phyloP scores from a whole-genome alignment of 30 jellyfish, hydroid and myxozoan species.

The Hydractinia echinata region DNA sequence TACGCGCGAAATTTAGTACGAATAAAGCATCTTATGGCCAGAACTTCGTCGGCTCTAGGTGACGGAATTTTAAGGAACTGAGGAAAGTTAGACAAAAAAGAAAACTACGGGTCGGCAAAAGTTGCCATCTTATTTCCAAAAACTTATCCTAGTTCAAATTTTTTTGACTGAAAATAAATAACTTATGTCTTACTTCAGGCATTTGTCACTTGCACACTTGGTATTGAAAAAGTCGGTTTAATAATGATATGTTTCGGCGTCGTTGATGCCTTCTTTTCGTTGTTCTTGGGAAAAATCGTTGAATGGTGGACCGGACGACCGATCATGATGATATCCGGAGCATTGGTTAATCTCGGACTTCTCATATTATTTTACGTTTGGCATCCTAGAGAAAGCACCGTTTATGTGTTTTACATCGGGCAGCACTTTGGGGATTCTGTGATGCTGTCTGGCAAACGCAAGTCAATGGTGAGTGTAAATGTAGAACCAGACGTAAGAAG shows the following conservation, averaged over 20 bases:
- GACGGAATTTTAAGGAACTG: too few relatives aligned
- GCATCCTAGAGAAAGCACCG: slow-evolving; percentile 46
- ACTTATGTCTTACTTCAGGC: slow-evolving; percentile 36
- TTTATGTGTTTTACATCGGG: slow-evolving; percentile 58
- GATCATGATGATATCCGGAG: slow-evolving; percentile 58
- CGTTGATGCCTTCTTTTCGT: slow-evolving; percentile 70
- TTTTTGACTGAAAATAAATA: too few relatives aligned
- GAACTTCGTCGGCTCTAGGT: too few relatives aligned
- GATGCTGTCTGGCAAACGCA: slow-evolving; percentile 94
- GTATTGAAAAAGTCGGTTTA: slow-evolving; percentile 82
- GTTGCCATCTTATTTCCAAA: too few relatives aligned
- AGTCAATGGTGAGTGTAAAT: slow-evolving; percentile 74
- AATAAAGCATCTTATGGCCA: too few relatives aligned
- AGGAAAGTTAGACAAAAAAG: too few relatives aligned
- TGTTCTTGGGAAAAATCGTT: slow-evolving; percentile 67
- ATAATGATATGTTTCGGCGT: slow-evolving; percentile 90
- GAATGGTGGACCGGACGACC: slow-evolving; percentile 90
- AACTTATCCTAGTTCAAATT: too few relatives aligned
- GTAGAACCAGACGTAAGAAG: too few relatives aligned
- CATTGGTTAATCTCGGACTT: slow-evolving; percentile 48
- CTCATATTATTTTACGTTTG: slow-evolving; percentile 51
- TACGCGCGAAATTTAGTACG: too few relatives aligned
- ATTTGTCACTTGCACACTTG: slow-evolving; percentile 73
- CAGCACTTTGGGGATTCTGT: slow-evolving; percentile 83
- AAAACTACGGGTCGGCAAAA: too few relatives aligned